A percentile compares a stretch with the other conserved stretches of the same genome.
These are phyloP conservation scores for Loris lydekkerianus DNA, from an alignment of 2,797 vertebrate genomes.

Conservation along the genomic window DNA sequence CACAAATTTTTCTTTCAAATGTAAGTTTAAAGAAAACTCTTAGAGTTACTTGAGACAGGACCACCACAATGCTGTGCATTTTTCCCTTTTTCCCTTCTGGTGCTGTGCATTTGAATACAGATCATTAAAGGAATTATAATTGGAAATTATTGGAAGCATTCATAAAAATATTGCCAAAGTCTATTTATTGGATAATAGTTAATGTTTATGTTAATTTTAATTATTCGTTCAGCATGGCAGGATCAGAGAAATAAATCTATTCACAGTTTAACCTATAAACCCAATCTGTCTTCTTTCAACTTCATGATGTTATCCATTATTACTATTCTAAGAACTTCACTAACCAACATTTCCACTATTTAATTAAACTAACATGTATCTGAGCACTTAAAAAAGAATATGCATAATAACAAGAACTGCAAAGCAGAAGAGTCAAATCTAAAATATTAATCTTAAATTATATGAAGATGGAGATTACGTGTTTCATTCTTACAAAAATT, in stretches of 20 bases:
- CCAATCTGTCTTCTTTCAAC: conserved; percentile 65
- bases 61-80: not conserved
- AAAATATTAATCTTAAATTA: conserved; percentile 76
- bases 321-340: conserved; percentile 74
- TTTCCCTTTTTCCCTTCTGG: not conserved
- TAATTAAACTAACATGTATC: conserved; percentile 76
- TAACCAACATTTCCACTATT: conserved; percentile 73
- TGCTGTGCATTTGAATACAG: not conserved
- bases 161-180: conserved; percentile 66
- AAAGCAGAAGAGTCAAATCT: conserved; percentile 29
- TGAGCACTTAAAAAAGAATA: conserved; percentile 48
- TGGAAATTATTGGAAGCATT: conserved; percentile 61
- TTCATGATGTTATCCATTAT: conserved; percentile 73
- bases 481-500: conserved; percentile 67
- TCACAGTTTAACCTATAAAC: conserved; percentile 74
- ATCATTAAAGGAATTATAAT: conserved; percentile 61
- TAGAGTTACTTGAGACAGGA: not conserved
- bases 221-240: conserved; percentile 64
- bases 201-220: conserved; percentile 79
- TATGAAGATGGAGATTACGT: conserved; percentile 60
- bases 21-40: conserved; percentile 13
- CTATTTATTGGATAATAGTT: conserved; percentile 67
- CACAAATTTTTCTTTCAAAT: conserved; percentile 26
- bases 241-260: conserved; percentile 69
- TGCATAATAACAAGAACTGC: conserved; percentile 50